Base-by-base conservation (phyloP, 2,113 vertebrate genomes). In the Oreocharis arfaki region DNA sequence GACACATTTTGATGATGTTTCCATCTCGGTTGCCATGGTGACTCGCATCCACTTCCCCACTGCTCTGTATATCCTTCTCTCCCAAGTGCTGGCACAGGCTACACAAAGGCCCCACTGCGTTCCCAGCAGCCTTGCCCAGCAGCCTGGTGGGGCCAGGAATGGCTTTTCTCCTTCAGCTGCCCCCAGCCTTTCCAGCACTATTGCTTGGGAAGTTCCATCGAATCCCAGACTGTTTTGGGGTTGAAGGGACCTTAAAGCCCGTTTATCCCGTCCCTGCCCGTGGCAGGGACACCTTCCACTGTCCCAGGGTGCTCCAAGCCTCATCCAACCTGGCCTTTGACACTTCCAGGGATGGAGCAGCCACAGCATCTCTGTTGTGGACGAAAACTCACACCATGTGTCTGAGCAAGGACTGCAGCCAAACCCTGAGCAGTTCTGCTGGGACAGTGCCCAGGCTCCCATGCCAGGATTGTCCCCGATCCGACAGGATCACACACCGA, bases 1-100 rank as follows among this genome's bases (percentile, higher is more conserved):
- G 93, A 90, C 95, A 92, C 63, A 23, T 80, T 79, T 47, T 35
- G 89, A 5, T 65, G 91, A 56, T 80, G 96, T 76, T 77, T 39
- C 86, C 68, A 8, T 84, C 74, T 39, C 21, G 0, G 94, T 93
- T 90, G 88, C 93, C 82, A 71, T 86, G 83, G 93, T 0, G 5
- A 96, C 89, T 39, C 4, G 3, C 7, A 1, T 37, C 57, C 2
- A 24, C 53, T 73, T 79, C 82, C 46, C 67, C 11, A 11, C 46
- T 9, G 53, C 60, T 75, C 59, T 2, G 4, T 2, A 3, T 16
- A 13, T 68, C 61, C 57, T 32, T 18, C 26, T 53, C 78, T 84
- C n/a, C 13, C 1, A 0, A 20, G 65, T 9, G 30, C 47, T 14
- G 18, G 42, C 28, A 24, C 56, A 13, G 87, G 71, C 55, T 63